These are phyloP conservation scores for Rhinogobius similis DNA, from an alignment of 2,113 vertebrate genomes.

Conservation along the genomic window DNA sequence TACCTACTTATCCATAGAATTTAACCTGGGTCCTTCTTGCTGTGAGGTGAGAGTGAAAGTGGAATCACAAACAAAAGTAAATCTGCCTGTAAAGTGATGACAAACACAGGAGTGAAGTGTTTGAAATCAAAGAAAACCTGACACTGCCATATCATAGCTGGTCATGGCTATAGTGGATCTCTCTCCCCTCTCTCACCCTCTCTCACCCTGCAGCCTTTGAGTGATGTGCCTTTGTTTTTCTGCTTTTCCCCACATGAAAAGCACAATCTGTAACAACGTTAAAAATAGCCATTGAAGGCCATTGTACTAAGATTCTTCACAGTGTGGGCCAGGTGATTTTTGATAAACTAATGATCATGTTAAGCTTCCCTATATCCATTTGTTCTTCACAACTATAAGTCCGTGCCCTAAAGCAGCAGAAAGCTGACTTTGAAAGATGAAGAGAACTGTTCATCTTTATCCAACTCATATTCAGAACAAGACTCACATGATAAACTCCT, in stretches of 20 bases:
- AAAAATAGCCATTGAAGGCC: slow-evolving; percentile 31
- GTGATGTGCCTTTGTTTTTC: slow-evolving; percentile 39
- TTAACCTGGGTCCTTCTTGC: neutral
- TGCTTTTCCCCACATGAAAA: slow-evolving; percentile 27
- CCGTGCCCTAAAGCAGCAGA: neutral
- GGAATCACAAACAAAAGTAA: neutral
- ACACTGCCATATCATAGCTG: slow-evolving; percentile 25
- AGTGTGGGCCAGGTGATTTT: neutral
- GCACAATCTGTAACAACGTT: slow-evolving; percentile 19
- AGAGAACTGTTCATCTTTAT: no score
- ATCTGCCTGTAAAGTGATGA: neutral
- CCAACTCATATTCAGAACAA: neutral
- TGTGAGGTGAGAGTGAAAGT: neutral
- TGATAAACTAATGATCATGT: neutral
- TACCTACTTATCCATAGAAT: no score
- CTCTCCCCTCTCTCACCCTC: slow-evolving; percentile 21
- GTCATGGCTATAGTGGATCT: slow-evolving; percentile 15
- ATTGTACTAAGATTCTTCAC: neutral
- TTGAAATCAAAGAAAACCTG: slow-evolving; percentile 33
- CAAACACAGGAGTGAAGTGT: slow-evolving; percentile 8
- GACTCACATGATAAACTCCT: neutral
- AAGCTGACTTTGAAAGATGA: neutral
- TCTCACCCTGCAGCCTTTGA: slow-evolving; percentile 45
- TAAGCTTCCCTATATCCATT: neutral
- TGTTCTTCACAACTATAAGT: neutral